Evolutionary conservation across 35 echinoderm and acorn worm species (phyloP), one percentile per base, ranked within the genome.

Genomic region (Apostichopus parvimensis): DNA sequence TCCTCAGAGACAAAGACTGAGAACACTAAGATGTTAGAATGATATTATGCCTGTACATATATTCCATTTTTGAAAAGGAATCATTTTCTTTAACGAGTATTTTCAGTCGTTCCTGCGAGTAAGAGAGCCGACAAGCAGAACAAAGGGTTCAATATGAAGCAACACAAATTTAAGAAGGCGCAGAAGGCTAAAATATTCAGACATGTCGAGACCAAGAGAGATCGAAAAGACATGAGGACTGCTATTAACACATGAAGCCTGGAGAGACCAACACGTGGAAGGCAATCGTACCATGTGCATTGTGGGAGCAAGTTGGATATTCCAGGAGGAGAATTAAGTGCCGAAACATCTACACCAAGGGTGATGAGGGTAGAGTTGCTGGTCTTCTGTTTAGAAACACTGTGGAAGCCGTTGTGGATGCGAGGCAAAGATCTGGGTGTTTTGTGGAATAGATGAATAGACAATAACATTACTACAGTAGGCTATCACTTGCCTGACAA

Each of bases 101-200:
- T 73, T n/a, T 56, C 91, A 99, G 97, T 92, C 59, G 91, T 96
- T 25, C 79, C 96, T 77, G 83, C 93, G 10, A 96, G 91, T 71
- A 99, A 96, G 90, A 96, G 93, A 53, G 77, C 57, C 10, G 77
- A 56, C 53, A 90, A 76, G 25, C 89, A 92, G 83, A 71, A 76
- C 23, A 84, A 58, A 59, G 79, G 91, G 6, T 96, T 94, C 93
- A 81, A 91, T 56, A 66, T 91, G 53, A 88, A 88, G 11, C 73
- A 94, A 53, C 93, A 94, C 71, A 92, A 86, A 15, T 95, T 92
- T 71, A 99, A 96, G 92, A 96, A 95, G 93, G 94, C 97, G 13
- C 92, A 94, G 53, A 96, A 96, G 85, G 90, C 95, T 60, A 99
- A 99, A 89, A 96, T 99, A 85, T 99, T 96, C 90, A 78, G 87